These are phyloP conservation scores for Halcyon smyrnensis DNA, from an alignment of 2,797 vertebrate species.

Conservation along the genomic window DNA sequence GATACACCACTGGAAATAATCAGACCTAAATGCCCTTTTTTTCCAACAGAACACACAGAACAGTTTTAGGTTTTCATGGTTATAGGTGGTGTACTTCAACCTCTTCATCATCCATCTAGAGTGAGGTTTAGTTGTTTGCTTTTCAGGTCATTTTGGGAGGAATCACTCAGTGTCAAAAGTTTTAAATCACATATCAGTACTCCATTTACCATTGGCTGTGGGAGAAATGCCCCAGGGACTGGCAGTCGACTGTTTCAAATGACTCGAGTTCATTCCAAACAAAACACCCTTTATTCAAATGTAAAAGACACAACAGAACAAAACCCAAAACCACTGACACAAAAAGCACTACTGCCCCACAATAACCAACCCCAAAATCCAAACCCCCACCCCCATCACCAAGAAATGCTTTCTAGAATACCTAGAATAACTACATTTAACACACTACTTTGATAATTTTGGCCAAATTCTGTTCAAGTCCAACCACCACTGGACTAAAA, in stretches of 20 bases:
- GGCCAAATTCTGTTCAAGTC: not conserved
- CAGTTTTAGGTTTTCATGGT: not conserved
- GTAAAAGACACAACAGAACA: not conserved
- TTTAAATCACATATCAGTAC: not conserved
- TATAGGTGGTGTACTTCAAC: not conserved
- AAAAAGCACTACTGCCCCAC: not conserved
- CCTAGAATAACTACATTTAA: not conserved
- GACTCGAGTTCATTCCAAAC: not conserved
- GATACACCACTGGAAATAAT: not conserved
- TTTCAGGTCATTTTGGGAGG: not conserved
- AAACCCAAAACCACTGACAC: not conserved
- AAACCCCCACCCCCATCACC: rapidly evolving
- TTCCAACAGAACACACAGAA: not conserved
- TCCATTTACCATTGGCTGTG: not conserved
- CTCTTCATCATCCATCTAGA: not conserved
- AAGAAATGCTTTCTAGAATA: not conserved
- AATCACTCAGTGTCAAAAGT: not conserved
- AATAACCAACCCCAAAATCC: not conserved
- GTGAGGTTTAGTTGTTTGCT: not conserved
- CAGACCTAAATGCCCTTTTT: not conserved
- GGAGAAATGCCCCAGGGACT: not conserved
- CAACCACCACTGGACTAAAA: not conserved
- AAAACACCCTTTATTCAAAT: not conserved
- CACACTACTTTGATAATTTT: not conserved
- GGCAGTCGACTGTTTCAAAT: not conserved